Base-by-base conservation (phyloP, 2,797 vertebrate genomes). In the Caiman crocodilus region DNA sequence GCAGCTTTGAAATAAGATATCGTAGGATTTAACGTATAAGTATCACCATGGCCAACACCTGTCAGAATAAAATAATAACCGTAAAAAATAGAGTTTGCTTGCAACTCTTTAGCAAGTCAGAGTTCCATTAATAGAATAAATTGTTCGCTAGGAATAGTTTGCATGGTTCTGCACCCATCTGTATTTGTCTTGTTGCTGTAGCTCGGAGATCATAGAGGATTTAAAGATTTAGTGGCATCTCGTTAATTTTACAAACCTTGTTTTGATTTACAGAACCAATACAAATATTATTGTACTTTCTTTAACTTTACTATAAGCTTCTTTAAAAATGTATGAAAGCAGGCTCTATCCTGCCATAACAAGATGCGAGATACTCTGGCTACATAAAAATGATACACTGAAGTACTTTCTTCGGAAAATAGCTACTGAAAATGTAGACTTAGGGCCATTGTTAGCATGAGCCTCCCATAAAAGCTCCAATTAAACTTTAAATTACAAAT, bases 221-320 rank as follows among this genome's bases (percentile, higher is more conserved):
- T 97, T 95, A 96, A 97, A 95, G 87, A 73, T 88, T 96, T 90
- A 4, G 86, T 79, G 76, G 92, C 94, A 85, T 5, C 87, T 91
- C 94, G 87, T 97, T 97, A 97, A 96, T 96, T 97, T 97, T 97
- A 96, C 87, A 92, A 94, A 90, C 82, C 89, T 91, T 93, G 79
- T 69, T 94, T 97, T 96, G 96, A 97, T 98, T 97, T 97, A 97
- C 80, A 90, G 92, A 96, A 80, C 79, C 96, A 97, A 95, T 97
- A 96, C 93, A 94, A 96, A 91, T 92, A 92, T 91, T 94, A 93
- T 88, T 83, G 87, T 90, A 92, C 63, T 56, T 93, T 90, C 74
- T 94, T 92, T 94, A 91, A 90, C 90, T 77, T 97, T 91, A 88
- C 89, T 90, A 82, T 85, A 93, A 89, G 77, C 56, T 90, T 75